Evolutionary conservation across 2,797 vertebrate genomes (phyloP), one percentile per base, ranked within the genome.

Genomic region (Cynopterus sphinx): DNA sequence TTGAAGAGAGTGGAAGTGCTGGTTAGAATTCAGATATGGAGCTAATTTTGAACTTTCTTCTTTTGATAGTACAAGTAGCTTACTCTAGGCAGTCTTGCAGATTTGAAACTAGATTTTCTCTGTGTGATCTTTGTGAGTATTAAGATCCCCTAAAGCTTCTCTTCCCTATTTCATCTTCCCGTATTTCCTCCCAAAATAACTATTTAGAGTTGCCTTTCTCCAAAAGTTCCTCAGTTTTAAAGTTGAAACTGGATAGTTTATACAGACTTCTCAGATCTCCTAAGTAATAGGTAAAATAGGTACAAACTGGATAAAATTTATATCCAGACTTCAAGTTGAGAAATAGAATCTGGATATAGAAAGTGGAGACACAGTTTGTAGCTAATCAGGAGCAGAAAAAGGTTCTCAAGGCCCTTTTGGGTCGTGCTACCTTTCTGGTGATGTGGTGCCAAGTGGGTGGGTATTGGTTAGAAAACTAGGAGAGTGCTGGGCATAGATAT

Each of bases 31-130:
- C 70, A 88, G 55, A 19, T 43, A 22, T 11, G 4, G 39, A 3
- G 13, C n/a, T 86, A 17, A 63, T 31, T 24, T 31, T 13, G 5
- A 63, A 24, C 17, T 90, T 67, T 73, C 53, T 94, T 77, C 16
- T 22, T 41, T 33, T 49, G 57, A 21, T 70, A 11, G 49, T 65
- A 61, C 36, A 51, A 86, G 74, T 61, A 86, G 43, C 65, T 96
- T 73, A 53, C 41, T 31, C 33, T 77, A 31, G 67, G 21, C 12
- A 49, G 11, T 83, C 63, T 95, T 95, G 68, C 63, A 86, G 65
- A 95, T 91, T 89, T 74, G 73, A 70, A 41, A 68, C 53, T 90
- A 71, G 36, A 74, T 81, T 93, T 88, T 41, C 24, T 73, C 49
- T 22, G 10, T 86, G 2, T 39, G 65, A 46, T 67, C 71, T 86